A percentile compares a stretch with the other conserved stretches of the same genome.
phyloP scores from a whole-genome alignment of 1,140 invertebrate species.

The Ladona fulva region DNA sequence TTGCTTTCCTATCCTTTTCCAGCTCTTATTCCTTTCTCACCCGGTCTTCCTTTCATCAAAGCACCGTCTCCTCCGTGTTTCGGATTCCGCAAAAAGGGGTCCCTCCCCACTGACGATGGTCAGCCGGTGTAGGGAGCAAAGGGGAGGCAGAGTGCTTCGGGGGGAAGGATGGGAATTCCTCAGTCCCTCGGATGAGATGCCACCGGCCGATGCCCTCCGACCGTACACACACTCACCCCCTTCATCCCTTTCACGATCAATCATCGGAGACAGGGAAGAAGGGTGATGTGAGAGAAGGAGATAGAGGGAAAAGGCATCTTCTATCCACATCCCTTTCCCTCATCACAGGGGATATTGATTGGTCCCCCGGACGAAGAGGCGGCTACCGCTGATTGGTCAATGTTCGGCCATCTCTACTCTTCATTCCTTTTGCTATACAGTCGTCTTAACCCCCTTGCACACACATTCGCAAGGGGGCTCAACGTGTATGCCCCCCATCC shows the following conservation, averaged over 20 bases:
- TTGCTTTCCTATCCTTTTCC: no score
- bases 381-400: not conserved
- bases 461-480: not conserved
- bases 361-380: not conserved
- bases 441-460: not conserved
- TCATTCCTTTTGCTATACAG: not conserved
- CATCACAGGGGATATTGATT: not conserved
- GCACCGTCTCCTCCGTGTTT: no score
- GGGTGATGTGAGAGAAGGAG: not conserved
- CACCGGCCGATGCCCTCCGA: no score
- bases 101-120: no score
- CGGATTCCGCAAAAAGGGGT: no score
- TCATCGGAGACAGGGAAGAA: not conserved
- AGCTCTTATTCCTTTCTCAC: no score
- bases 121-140: not conserved
- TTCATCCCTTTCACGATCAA: constrained; percentile 5
- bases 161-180: not conserved
- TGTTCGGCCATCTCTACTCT: not conserved
- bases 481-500: no score
- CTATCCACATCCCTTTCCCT: not conserved
- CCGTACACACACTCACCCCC: not conserved
- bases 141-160: not conserved
- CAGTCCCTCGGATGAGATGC: no score
- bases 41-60: no score
- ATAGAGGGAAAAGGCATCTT: not conserved